Evolutionary conservation across 2,113 vertebrate species (phyloP), one percentile per base, ranked within the genome.

Genomic region (Notothenia coriiceps): DNA sequence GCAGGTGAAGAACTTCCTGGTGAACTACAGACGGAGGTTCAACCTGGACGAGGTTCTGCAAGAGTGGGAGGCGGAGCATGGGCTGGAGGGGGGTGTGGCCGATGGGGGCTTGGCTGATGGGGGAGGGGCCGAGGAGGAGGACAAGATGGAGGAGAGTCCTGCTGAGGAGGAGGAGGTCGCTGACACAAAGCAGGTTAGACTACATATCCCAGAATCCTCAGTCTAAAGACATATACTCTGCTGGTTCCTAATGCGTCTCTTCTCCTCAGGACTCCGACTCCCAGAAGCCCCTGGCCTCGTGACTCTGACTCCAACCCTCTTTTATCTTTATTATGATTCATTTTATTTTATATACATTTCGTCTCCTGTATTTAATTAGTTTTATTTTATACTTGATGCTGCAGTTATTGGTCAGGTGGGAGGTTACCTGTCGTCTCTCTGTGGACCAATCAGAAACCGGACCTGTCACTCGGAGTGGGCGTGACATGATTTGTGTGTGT

Each of bases 1-100:
- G 50, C 98, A 99, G 90, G 98, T 99, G 92, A 99, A 98, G 92
- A 98, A 99, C 95, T 99, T 99, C 93, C 97, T 99, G 90, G 97
- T 99, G 83, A 99, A 98, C 94, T 99, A 99, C 66, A 96, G 98
- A 12, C 96, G 98, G 17, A 96, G 98, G 86, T 99, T 99, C 91
- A 99, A 99, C 93, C 96, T 99, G 93, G 98, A 99, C 17, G 97
- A 99, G 91, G 98, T 99, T 43, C 94, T 99, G 75, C 97, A 98
- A 86, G 98, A 99, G 87, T 99, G 98, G 98, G 97, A 99, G 86
- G 97, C 98, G 0, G 98, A 99, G 50, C 97, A 99, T 0, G 98
- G 97, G 1, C 95, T 96, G 86, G 96, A 96, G 11, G 96, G 94
- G 67, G 93, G 35, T 1, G 35, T 1, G 5, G 35, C 6, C 1